These are phyloP conservation scores for Dysidea cf. avara DNA, from an alignment of 37 sponge, comb jelly and placozoan genomes.

Conservation along the genomic window DNA sequence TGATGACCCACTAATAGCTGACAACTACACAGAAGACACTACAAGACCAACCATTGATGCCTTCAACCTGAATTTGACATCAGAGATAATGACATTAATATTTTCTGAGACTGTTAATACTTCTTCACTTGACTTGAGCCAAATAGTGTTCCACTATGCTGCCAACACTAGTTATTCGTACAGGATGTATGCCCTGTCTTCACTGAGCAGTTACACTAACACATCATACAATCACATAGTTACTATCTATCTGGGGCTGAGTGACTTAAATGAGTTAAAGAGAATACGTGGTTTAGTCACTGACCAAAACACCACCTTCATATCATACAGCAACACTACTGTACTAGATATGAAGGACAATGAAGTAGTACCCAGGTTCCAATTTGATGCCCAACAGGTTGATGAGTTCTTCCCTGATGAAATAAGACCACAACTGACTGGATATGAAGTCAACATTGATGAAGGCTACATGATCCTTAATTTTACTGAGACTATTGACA, in stretches of 20 bases:
- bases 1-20: constrained; percentile 23
- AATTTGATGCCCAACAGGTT: constrained; percentile 36
- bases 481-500: constrained; percentile 85
- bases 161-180: constrained; percentile 7
- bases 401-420: constrained; percentile 39
- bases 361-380: constrained; percentile 35
- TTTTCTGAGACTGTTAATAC: constrained; percentile 88
- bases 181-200: constrained; percentile 25
- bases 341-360: constrained; percentile 85
- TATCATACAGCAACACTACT: constrained; percentile 45
- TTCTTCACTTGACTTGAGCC: constrained; percentile 49
- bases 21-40: constrained; percentile 60
- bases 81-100: constrained; percentile 52
- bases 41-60: constrained; percentile 50
- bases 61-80: constrained; percentile 67
- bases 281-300: constrained; percentile 70
- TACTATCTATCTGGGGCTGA: constrained; percentile 50
- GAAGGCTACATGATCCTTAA: constrained; percentile 47
- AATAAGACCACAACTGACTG: constrained; percentile 42
- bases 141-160: constrained; percentile 51
- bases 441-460: constrained; percentile 66
- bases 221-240: constrained; percentile 67
- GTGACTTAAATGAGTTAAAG: constrained; percentile 82
- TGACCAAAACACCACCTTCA: constrained; percentile 41
- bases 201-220: constrained; percentile 19